Evolutionary conservation across 1,140 invertebrate genomes (phyloP).

Genomic region (Chironomus striatipennis): DNA sequence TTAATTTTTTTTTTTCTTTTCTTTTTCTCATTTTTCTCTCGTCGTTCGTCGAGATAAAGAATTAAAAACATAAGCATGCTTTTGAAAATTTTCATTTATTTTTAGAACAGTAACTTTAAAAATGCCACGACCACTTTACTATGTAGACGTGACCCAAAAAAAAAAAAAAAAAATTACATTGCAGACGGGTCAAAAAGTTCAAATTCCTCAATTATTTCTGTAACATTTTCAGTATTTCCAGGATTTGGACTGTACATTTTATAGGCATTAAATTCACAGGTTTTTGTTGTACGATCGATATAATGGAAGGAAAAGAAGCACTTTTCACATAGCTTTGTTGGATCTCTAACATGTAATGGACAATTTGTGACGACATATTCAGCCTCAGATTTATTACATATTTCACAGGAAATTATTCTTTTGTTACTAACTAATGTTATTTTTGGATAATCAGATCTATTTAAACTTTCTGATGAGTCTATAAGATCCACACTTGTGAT

Average conservation of each 20-base stretch:
- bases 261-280: constrained; percentile 48
- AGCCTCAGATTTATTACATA: constrained; percentile 44
- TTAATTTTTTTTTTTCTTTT: too few species aligned
- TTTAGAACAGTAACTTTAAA: not conserved
- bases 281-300: constrained; percentile 45
- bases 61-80: not conserved
- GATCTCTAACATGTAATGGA: constrained; percentile 52
- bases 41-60: too few species aligned
- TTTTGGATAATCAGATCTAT: constrained; percentile 44
- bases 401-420: constrained; percentile 43
- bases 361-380: constrained; percentile 52
- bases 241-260: not conserved
- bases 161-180: too few species aligned
- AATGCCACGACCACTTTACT: not conserved
- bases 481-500: constrained; percentile 61
- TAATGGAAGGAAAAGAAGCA: constrained; percentile 60
- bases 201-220: not conserved
- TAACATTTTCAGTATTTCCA: too few species aligned
- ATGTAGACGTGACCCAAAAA: too few species aligned
- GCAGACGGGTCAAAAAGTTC: not conserved
- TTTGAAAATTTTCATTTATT: not conserved
- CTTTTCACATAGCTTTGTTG: constrained; percentile 53
- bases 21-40: too few species aligned
- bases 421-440: constrained; percentile 41
- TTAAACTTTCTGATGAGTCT: constrained; percentile 41